phyloP scores from a whole-genome alignment of 2,113 vertebrate species.

The human (Homo sapiens) region DNA sequence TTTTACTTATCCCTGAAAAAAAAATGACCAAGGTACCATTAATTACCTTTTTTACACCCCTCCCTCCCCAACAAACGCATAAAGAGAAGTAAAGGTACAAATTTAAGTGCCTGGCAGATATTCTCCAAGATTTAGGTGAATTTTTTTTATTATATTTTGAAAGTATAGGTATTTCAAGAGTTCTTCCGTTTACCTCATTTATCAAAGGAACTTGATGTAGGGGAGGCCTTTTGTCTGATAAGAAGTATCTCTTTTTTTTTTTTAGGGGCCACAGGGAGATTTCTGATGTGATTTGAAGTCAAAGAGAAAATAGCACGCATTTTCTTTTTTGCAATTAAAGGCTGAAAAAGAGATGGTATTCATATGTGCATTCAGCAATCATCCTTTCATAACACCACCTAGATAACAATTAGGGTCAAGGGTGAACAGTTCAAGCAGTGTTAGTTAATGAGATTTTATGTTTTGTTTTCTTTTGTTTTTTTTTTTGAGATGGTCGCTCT shows the following conservation, averaged over 20 bases:
- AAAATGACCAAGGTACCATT: not conserved
- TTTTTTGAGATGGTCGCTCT: no score
- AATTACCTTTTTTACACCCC: not conserved
- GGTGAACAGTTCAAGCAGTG: not conserved
- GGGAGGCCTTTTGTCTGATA: slow-evolving; percentile 26
- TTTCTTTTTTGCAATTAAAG: slow-evolving; percentile 36
- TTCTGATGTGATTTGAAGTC: slow-evolving; percentile 30
- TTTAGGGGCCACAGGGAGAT: not conserved
- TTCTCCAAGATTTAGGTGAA: not conserved
- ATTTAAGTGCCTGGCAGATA: slow-evolving; percentile 1
- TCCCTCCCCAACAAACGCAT: not conserved
- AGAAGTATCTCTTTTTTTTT: slow-evolving; percentile 2
- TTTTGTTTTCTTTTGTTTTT: no score
- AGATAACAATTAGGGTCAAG: not conserved
- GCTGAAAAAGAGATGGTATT: slow-evolving; percentile 21
- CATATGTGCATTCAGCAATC: not conserved
- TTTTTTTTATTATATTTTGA: slow-evolving; percentile 20
- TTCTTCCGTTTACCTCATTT: not conserved
- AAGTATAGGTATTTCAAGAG: slow-evolving; percentile 9
- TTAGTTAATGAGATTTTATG: slow-evolving; percentile 7
- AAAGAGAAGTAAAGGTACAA: not conserved
- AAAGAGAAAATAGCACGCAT: slow-evolving; percentile 25
- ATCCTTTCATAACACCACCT: not conserved
- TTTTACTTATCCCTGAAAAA: not conserved
- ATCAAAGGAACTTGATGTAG: slow-evolving; percentile 16